Conservation (phyloP, 1,140 invertebrate genomes). For the Agrypnia vestita region DNA sequence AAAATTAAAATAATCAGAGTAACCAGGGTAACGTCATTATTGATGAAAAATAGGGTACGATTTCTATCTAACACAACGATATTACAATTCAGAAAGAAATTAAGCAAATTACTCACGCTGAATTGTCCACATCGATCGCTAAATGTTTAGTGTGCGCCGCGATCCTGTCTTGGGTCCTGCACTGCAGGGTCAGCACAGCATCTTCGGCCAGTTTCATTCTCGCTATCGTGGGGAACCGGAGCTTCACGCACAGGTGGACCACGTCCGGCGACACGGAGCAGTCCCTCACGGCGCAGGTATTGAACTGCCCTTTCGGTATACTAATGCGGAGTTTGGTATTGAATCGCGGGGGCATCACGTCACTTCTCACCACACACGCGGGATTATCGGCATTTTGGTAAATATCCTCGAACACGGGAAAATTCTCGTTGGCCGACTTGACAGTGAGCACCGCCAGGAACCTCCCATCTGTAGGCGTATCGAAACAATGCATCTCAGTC, state of each 20-base stretch:
- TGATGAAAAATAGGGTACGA: too few relatives aligned
- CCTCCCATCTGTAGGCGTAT: constrained; percentile 54
- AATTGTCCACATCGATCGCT: constrained; percentile 68
- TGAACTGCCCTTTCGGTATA: constrained; percentile 53
- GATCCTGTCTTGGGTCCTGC: constrained; percentile 75
- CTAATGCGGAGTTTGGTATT: constrained; percentile 55
- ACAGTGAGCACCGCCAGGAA: constrained; percentile 56
- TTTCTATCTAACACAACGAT: too few relatives aligned
- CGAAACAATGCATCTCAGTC: constrained; percentile 58
- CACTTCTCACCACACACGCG: constrained; percentile 49
- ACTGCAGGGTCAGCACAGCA: constrained; percentile 76
- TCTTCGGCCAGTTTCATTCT: constrained; percentile 78
- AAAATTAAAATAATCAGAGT: too few relatives aligned
- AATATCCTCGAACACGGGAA: constrained; percentile 54
- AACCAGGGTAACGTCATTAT: too few relatives aligned
- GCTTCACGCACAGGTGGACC: constrained; percentile 71
- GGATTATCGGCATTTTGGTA: constrained; percentile 4
- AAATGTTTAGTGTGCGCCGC: constrained; percentile 74
- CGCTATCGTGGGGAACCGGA: constrained; percentile 76
- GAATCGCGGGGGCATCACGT: constrained; percentile 43
- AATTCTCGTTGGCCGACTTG: constrained; percentile 56
- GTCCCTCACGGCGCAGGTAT: constrained; percentile 51
- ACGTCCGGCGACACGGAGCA: constrained; percentile 47
- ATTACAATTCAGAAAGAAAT: too few relatives aligned
- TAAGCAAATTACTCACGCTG: constrained; percentile 64